phyloP scores from a whole-genome alignment of 2,797 vertebrate genomes.

The Etheostoma perlongum region DNA sequence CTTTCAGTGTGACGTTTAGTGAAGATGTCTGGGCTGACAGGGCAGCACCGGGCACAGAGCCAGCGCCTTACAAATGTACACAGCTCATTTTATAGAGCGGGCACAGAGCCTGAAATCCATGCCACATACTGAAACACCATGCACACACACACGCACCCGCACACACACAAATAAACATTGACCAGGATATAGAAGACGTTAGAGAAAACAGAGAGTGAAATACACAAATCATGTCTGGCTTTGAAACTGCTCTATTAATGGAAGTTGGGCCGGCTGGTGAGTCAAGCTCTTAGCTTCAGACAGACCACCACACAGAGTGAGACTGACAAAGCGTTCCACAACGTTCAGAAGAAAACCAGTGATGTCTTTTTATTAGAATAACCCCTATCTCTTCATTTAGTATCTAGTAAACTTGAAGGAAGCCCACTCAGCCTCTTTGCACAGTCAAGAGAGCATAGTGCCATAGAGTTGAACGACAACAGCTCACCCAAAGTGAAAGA shows the following conservation, averaged over 20 bases:
- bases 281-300: conserved; percentile 9
- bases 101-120: conserved; percentile 43
- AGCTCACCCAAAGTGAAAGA: conserved; percentile 55
- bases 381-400: conserved; percentile 42
- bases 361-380: conserved; percentile 34
- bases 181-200: not conserved
- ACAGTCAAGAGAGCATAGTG: conserved; percentile 47
- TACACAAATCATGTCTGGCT: not conserved
- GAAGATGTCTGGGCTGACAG: conserved; percentile 59
- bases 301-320: conserved; percentile 11
- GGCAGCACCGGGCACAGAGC: conserved; percentile 60
- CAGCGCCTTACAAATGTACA: conserved; percentile 61
- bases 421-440: conserved; percentile 59
- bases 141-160: conserved; percentile 13
- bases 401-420: conserved; percentile 43
- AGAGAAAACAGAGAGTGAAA: conserved; percentile 6
- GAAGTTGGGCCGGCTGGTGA: conserved; percentile 10
- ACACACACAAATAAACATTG: conserved; percentile 14
- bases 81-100: conserved; percentile 57
- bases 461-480: conserved; percentile 31
- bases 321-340: conserved; percentile 28
- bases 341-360: conserved; percentile 20
- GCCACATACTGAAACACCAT: conserved; percentile 37
- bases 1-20: conserved; percentile 53
- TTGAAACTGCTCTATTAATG: conserved; percentile 15